Base-by-base conservation (phyloP, 2,797 vertebrate species). In the Megalops cyprinoides region DNA sequence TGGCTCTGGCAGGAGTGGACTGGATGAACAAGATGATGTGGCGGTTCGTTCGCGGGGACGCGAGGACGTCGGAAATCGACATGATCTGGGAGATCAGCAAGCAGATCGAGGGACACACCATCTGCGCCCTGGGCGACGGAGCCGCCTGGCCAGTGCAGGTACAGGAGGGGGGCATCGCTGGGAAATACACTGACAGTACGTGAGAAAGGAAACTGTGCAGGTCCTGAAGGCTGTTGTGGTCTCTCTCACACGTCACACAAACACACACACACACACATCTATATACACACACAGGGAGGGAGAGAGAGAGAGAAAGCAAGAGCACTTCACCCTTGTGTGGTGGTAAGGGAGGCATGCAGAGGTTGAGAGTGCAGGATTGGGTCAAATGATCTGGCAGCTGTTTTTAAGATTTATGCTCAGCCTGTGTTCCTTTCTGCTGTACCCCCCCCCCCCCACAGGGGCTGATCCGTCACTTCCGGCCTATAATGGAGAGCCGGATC, bases 21-120 rank as follows among this genome's bases (percentile, higher is more conserved):
- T 99, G 98, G 98, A 99, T 99, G 98, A 98, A 99, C 91, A 96
- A 96, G 48, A 97, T 99, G 91, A 98, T 99, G 96, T 97, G 96
- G 74, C 95, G 98, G 67, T 98, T 99, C 1, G 97, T 98, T 82
- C 90, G 76, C 42, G 98, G 98, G 0, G 91, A 98, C 0, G 98
- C 98, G 0, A 93, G 91, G 83, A 79, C 10, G 0, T 87, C 95
- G 0, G 98, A 99, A 92, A 99, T 99, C 0, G 98, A 99, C 74
- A 97, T 98, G 79, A 96, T 99, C 48, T 99, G 98, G 98, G 98
- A 99, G 90, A 93, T 99, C 89, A 99, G 98, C 92, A 99, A 98
- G 85, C 98, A 99, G 93, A 97, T 99, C 0, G 98, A 99, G 85
- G 98, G 98, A 8, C 98, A 99, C 89, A 99, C 98, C 62, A 99